These are phyloP conservation scores for Nothoprocta pentlandii DNA, from an alignment of 2,113 vertebrate genomes.

Conservation along the genomic window DNA sequence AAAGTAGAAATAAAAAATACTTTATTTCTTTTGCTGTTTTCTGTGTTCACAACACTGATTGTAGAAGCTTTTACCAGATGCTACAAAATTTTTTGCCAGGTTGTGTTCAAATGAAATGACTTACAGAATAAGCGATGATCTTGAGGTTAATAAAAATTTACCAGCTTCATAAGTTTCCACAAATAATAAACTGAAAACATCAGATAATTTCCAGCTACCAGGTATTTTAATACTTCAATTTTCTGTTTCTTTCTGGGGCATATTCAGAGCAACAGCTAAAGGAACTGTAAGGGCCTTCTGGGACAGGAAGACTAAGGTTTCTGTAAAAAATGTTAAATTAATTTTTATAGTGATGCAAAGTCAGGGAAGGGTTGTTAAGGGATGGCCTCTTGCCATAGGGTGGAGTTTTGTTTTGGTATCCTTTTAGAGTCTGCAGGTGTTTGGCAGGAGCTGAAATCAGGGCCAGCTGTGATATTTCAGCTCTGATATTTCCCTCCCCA, in stretches of 20 bases:
- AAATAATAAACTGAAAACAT: slow-evolving; percentile 74
- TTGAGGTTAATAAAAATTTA: slow-evolving; percentile 66
- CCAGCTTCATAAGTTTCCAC: slow-evolving; percentile 56
- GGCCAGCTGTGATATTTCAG: slow-evolving; percentile 85
- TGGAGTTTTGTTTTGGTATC: slow-evolving; percentile 86
- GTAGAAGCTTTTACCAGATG: slow-evolving; percentile 62
- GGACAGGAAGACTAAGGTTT: slow-evolving; percentile 80
- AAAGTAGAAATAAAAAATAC: background rate
- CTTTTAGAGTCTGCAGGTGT: slow-evolving; percentile 87
- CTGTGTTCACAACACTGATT: background rate
- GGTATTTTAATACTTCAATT: slow-evolving; percentile 69
- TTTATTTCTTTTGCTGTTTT: slow-evolving; percentile 7
- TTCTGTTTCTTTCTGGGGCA: slow-evolving; percentile 65
- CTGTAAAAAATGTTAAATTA: slow-evolving; percentile 81
- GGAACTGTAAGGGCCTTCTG: slow-evolving; percentile 74
- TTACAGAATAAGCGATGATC: slow-evolving; percentile 64
- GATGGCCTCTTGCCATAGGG: slow-evolving; percentile 82
- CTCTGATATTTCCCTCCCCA: slow-evolving; percentile 79
- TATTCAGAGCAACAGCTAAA: slow-evolving; percentile 73
- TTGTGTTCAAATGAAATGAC: slow-evolving; percentile 25
- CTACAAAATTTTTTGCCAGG: slow-evolving; percentile 61
- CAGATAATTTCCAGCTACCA: slow-evolving; percentile 63
- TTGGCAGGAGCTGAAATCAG: slow-evolving; percentile 80
- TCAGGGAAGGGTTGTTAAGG: slow-evolving; percentile 79
- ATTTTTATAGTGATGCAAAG: slow-evolving; percentile 82